Evolutionary conservation across 1,140 invertebrate species (phyloP).

Genomic region (Drosophila virilis): DNA sequence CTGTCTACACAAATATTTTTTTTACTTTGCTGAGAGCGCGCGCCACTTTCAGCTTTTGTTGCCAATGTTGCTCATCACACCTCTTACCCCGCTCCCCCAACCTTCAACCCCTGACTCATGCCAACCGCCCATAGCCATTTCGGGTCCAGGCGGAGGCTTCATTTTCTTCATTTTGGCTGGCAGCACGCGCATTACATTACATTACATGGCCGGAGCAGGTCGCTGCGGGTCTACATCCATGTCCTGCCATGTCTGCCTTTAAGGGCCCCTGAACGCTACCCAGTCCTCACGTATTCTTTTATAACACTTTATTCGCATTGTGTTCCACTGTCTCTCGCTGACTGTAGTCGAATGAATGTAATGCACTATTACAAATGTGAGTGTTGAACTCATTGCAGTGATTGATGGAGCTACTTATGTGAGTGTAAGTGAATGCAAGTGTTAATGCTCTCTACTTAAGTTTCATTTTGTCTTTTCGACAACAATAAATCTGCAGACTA

Average conservation of each 20-base stretch:
- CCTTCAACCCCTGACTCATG: background rate
- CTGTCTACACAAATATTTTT: conserved; percentile 53
- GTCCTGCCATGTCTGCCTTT: conserved; percentile 6
- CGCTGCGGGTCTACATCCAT: conserved; percentile 36
- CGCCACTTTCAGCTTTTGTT: conserved; percentile 65
- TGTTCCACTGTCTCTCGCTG: conserved; percentile 24
- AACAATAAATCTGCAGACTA: conserved; percentile 22
- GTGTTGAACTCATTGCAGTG: conserved; percentile 57
- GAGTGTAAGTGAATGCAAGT: conserved; percentile 43
- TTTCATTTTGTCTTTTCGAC: conserved; percentile 22
- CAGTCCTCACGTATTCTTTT: conserved; percentile 35
- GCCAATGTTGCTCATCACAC: conserved; percentile 31
- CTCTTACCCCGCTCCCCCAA: conserved; percentile 7
- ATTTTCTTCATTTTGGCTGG: conserved; percentile 67
- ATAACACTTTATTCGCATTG: conserved; percentile 57
- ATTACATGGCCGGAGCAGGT: conserved; percentile 55
- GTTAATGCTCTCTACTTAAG: conserved; percentile 42
- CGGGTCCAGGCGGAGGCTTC: conserved; percentile 40
- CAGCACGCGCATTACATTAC: conserved; percentile 78
- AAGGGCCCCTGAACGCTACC: background rate
- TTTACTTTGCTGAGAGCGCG: conserved; percentile 23
- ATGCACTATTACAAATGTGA: conserved; percentile 22
- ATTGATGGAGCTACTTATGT: conserved; percentile 62
- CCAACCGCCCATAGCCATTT: background rate
- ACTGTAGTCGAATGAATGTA: conserved; percentile 26